Percentiles rank a stretch among this genome's conserved stretches.
Evolutionary conservation across 2,888 invertebrate genomes (phyloP).

Genomic region (Aplocera efformata): DNA sequence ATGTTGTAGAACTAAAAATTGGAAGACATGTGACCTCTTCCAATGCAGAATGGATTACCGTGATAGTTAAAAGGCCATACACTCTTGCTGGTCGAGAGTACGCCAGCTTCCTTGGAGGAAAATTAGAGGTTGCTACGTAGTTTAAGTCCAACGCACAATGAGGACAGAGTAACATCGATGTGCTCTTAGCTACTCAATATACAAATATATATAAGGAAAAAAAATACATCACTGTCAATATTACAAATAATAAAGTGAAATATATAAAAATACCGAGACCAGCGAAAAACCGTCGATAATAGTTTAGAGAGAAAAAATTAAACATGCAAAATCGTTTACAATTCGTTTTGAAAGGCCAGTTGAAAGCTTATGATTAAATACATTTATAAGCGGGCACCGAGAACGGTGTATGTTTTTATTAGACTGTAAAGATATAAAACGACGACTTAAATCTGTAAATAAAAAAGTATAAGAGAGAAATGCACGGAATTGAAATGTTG

Average conservation of each 20-base stretch:
- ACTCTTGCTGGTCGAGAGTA: no score
- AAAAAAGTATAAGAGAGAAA: constrained; percentile 40
- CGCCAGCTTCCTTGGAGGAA: no score
- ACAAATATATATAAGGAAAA: no score
- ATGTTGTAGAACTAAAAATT: no score
- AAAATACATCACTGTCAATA: constrained; percentile 9
- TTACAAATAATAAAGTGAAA: constrained; percentile 14
- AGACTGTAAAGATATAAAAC: constrained; percentile 45
- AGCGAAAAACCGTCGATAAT: constrained; percentile 48
- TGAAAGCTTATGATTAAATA: constrained; percentile 68
- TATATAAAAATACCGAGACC: constrained; percentile 36
- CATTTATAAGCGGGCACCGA: constrained; percentile 46
- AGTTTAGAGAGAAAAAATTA: constrained; percentile 48
- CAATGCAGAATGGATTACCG: no score
- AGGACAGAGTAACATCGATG: no score
- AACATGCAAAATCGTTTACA: constrained; percentile 55
- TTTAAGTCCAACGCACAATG: no score
- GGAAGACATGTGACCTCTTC: no score
- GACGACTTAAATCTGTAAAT: constrained; percentile 37
- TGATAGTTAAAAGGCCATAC: no score
- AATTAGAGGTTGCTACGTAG: no score
- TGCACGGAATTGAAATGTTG: constrained; percentile 32
- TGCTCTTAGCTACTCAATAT: no score
- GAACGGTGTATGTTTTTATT: constrained; percentile 57
- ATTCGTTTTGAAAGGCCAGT: constrained; percentile 59